These are phyloP conservation scores for Sebastes baramenuke DNA, from an alignment of 2,797 vertebrate genomes.

Conservation along the genomic window DNA sequence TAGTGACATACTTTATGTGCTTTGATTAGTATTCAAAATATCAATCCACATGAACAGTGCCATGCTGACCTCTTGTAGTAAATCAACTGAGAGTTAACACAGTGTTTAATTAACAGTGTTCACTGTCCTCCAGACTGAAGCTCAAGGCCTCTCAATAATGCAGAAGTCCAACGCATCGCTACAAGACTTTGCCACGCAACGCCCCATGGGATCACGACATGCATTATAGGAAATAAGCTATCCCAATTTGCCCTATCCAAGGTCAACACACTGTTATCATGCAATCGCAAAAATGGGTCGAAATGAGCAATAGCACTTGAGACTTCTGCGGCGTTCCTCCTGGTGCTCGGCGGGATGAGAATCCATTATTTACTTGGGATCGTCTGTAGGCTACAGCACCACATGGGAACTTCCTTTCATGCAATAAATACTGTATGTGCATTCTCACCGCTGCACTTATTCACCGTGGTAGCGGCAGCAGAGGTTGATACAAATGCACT, in stretches of 20 bases:
- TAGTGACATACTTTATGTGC: background rate
- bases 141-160: slow-evolving; percentile 46
- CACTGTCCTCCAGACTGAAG: background rate
- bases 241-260: slow-evolving; percentile 35
- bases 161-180: slow-evolving; percentile 23
- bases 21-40: background rate
- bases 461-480: slow-evolving; percentile 3
- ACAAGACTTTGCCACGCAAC: background rate
- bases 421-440: slow-evolving; percentile 54
- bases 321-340: slow-evolving; percentile 18
- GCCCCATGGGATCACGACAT: slow-evolving; percentile 45
- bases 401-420: slow-evolving; percentile 49
- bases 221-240: slow-evolving; percentile 49
- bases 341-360: slow-evolving; percentile 13
- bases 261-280: slow-evolving; percentile 49
- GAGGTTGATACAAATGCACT: slow-evolving; percentile 23
- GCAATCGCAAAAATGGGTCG: slow-evolving; percentile 54
- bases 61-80: background rate
- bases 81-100: slow-evolving; percentile 16
- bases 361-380: slow-evolving; percentile 66
- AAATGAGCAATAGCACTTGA: slow-evolving; percentile 46
- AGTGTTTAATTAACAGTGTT: slow-evolving; percentile 27
- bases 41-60: background rate
- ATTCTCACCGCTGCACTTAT: slow-evolving; percentile 16
- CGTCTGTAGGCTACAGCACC: slow-evolving; percentile 8